These are phyloP conservation scores for Mionectes olivaceus DNA, from an alignment of 2,797 vertebrate genomes.

Conservation along the genomic window DNA sequence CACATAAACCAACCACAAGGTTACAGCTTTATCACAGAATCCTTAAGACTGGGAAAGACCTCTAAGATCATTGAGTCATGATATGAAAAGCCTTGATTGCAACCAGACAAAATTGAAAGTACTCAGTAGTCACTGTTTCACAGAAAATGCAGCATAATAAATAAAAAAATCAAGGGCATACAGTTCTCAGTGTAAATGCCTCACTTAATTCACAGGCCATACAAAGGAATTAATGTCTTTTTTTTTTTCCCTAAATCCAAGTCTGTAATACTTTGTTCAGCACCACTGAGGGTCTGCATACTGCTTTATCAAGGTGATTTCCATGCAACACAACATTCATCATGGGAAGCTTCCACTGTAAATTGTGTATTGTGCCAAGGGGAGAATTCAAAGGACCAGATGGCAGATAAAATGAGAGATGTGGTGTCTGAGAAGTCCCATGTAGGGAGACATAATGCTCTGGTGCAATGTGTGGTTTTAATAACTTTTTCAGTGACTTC, in stretches of 20 bases:
- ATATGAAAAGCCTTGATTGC: neutral
- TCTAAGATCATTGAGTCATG: no score
- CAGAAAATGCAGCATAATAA: neutral
- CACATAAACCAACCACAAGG: neutral
- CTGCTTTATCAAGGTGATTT: neutral
- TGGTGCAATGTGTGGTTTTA: neutral
- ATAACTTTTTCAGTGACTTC: neutral
- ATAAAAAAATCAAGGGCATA: neutral
- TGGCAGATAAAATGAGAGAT: neutral
- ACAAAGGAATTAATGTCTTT: neutral
- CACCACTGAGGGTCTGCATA: neutral
- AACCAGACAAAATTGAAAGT: accelerated
- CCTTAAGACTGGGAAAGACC: accelerated
- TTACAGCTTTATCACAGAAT: neutral
- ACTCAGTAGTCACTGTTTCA: neutral
- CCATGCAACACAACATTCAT: neutral
- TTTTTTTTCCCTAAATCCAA: neutral
- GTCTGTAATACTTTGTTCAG: neutral
- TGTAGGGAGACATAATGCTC: neutral
- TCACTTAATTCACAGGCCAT: neutral
- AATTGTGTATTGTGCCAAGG: neutral
- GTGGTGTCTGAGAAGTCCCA: neutral
- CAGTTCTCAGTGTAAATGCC: neutral
- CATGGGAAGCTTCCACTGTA: neutral
- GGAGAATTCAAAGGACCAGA: conserved; percentile 15